A percentile compares a stretch with the other conserved stretches of the same genome.
These are phyloP conservation scores for Bufotes viridis DNA, from an alignment of 2,797 vertebrate species.

Conservation along the genomic window DNA sequence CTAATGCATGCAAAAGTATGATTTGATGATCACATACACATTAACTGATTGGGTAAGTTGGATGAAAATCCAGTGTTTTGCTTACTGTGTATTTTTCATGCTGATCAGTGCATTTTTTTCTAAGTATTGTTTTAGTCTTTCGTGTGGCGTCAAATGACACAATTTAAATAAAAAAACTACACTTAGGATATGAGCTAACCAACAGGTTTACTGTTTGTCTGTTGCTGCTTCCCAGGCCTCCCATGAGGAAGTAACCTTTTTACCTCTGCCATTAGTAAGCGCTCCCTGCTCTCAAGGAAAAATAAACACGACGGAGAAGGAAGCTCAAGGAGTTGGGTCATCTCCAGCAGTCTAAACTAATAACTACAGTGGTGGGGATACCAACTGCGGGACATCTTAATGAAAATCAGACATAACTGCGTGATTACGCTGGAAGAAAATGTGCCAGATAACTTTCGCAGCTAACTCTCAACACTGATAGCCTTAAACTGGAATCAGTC, in stretches of 20 bases:
- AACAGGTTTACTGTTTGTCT: conserved; percentile 14
- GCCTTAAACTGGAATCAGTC: conserved; percentile 55
- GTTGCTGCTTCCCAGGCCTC: conserved; percentile 28
- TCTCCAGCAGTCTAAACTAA: conserved; percentile 30
- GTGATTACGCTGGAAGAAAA: conserved; percentile 29
- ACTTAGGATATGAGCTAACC: neutral
- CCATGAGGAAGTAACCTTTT: conserved; percentile 50
- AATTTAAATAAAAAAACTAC: neutral
- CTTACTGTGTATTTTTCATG: neutral
- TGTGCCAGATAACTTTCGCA: conserved; percentile 15
- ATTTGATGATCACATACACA: neutral
- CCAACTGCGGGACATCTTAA: conserved; percentile 46
- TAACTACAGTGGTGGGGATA: neutral
- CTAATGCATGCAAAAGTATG: no score
- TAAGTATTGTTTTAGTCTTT: neutral
- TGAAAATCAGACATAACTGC: conserved; percentile 25
- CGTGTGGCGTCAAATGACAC: neutral
- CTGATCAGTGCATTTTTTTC: neutral
- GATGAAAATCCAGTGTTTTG: neutral
- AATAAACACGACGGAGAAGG: conserved; percentile 50
- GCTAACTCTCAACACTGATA: conserved; percentile 35
- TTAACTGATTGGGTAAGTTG: neutral
- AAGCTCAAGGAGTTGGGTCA: conserved; percentile 38
- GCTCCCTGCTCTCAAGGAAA: conserved; percentile 29
- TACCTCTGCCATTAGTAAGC: conserved; percentile 32